phyloP scores from a whole-genome alignment of 1,140 invertebrate genomes.

The Magallana ariakensis region DNA sequence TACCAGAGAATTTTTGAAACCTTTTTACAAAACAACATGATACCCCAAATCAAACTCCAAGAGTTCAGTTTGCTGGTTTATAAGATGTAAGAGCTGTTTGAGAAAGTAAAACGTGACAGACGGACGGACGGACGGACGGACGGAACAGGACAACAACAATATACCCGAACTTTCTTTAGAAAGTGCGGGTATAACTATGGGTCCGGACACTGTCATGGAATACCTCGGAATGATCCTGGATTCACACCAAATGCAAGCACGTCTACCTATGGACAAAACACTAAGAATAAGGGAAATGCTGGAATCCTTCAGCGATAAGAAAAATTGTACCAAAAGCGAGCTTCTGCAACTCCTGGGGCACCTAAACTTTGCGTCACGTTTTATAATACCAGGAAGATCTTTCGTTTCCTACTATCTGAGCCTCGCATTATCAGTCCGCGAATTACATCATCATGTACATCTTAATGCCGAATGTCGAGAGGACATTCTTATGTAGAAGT shows the following conservation, averaged over 20 bases:
- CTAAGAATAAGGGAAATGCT: constrained; percentile 34
- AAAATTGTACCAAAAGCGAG: constrained; percentile 52
- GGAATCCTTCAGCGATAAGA: background rate
- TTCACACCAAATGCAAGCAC: constrained; percentile 47
- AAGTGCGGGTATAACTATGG: too few species aligned
- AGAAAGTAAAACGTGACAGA: too few species aligned
- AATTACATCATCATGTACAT: constrained; percentile 45
- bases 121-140: too few species aligned
- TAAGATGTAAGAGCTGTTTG: too few species aligned
- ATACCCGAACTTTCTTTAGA: too few species aligned
- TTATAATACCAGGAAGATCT: constrained; percentile 35
- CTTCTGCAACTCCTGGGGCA: constrained; percentile 41
- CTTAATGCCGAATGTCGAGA: constrained; percentile 31
- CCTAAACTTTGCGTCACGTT: constrained; percentile 42
- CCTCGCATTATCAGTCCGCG: constrained; percentile 35
- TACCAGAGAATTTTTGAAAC: too few species aligned
- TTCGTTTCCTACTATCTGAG: constrained; percentile 45
- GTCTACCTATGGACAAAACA: constrained; percentile 44
- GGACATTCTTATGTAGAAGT: constrained; percentile 49
- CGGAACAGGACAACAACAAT: too few species aligned
- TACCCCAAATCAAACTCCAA: too few species aligned
- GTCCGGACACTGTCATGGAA: constrained; percentile 36
- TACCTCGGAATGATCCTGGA: constrained; percentile 49
- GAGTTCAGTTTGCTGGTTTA: too few species aligned
- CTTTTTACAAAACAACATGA: too few species aligned